Conservation (phyloP, 2,888 invertebrate genomes). For the Pseudococcus viburni region DNA sequence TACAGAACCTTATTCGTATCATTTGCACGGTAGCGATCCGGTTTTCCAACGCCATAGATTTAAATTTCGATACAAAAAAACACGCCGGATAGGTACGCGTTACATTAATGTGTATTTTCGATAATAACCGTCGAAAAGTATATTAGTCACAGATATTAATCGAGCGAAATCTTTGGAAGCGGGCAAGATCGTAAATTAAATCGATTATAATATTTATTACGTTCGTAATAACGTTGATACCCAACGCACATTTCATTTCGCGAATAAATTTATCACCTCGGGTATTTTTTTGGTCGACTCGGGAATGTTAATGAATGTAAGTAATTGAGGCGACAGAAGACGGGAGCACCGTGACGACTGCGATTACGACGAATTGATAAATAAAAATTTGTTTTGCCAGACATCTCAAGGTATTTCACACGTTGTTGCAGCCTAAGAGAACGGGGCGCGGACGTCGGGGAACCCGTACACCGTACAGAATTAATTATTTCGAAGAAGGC, state of each 20-base stretch:
- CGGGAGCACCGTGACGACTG: background rate
- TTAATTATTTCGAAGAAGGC: constrained; percentile 24
- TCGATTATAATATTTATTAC: constrained; percentile 6
- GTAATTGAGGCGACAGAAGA: background rate
- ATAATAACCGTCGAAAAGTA: constrained; percentile 19
- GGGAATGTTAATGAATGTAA: constrained; percentile 4
- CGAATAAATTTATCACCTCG: background rate
- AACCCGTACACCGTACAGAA: background rate
- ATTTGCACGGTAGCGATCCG: constrained; percentile 8
- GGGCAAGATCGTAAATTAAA: constrained; percentile 7
- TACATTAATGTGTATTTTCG: background rate
- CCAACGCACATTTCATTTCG: background rate
- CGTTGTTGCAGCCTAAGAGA: background rate
- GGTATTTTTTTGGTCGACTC: background rate
- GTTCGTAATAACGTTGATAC: constrained; percentile 2
- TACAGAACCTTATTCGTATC: background rate
- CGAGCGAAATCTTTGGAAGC: background rate
- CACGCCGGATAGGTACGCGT: background rate
- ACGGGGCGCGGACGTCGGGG: background rate
- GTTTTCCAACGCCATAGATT: background rate
- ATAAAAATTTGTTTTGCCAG: constrained; percentile 27
- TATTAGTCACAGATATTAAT: constrained; percentile 28
- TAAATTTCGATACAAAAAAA: background rate
- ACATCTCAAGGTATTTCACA: constrained; percentile 42
- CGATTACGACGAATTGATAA: constrained; percentile 20